Percentiles rank a stretch among this genome's conserved stretches.
Conservation (phyloP, 2,113 vertebrate species). For the Motacilla alba region DNA sequence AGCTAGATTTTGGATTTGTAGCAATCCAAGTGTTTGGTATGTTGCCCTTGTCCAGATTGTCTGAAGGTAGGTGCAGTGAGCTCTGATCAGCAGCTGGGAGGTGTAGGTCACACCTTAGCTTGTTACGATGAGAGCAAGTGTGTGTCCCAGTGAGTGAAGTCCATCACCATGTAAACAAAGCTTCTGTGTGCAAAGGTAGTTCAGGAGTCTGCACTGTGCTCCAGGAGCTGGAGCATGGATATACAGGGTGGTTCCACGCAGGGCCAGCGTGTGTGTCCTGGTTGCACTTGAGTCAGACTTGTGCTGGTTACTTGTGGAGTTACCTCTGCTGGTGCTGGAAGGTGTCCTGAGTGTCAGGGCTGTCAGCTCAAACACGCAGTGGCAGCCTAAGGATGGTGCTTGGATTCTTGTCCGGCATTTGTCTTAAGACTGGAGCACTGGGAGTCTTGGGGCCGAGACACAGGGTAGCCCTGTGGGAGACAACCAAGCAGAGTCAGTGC, state of each 20-base stretch:
- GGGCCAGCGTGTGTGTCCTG: neutral
- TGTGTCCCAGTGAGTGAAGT: neutral
- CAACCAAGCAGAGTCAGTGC: neutral
- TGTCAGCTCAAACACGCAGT: accelerated
- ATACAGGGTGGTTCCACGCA: neutral
- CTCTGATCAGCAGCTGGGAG: neutral
- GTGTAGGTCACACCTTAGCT: neutral
- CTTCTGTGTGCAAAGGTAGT: neutral
- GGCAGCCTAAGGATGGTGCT: neutral
- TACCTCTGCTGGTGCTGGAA: neutral
- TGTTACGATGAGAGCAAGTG: neutral
- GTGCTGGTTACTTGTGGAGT: neutral
- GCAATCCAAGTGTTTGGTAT: neutral
- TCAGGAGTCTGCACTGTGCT: neutral
- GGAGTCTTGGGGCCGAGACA: neutral
- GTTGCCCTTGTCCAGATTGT: neutral
- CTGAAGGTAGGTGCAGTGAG: neutral
- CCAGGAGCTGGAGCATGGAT: neutral
- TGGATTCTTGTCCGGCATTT: neutral
- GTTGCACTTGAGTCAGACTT: neutral
- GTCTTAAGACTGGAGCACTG: neutral
- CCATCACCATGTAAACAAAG: neutral
- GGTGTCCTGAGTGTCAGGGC: neutral
- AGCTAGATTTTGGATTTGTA: neutral
- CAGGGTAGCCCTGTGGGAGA: neutral